Evolutionary conservation across 2,797 vertebrate genomes (phyloP).

Genomic region (Enteromius radiatus): DNA sequence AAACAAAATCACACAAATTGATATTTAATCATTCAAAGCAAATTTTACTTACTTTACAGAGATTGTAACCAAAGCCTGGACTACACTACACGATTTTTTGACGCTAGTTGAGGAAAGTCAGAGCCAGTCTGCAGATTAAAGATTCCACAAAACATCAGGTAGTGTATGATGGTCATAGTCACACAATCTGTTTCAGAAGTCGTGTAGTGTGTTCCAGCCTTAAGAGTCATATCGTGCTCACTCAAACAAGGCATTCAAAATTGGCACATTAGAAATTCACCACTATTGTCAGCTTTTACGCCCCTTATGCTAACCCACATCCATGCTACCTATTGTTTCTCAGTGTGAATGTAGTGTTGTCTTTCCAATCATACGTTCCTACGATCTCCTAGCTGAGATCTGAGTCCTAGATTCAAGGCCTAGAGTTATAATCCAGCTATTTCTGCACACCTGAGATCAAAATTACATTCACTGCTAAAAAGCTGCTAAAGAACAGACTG

Average conservation of each 20-base stretch:
- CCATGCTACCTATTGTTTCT: neutral
- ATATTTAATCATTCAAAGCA: neutral
- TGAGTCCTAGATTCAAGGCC: neutral
- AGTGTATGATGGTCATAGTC: no score
- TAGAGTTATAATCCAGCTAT: neutral
- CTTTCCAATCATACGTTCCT: neutral
- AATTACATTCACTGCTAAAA: neutral
- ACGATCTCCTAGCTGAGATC: neutral
- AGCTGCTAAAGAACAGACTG: conserved; percentile 10
- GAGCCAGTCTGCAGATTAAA: no score
- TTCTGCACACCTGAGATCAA: conserved; percentile 19
- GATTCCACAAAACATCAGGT: no score
- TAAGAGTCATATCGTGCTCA: neutral
- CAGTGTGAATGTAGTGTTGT: neutral
- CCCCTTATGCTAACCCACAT: neutral
- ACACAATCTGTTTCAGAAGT: no score
- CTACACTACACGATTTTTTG: no score
- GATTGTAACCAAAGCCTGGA: neutral
- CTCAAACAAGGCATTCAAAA: neutral
- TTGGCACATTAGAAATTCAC: neutral
- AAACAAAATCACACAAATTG: neutral
- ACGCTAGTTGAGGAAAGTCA: no score
- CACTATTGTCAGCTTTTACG: conserved; percentile 5
- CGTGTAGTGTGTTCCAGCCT: no score
- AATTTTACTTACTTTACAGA: neutral